Percentiles rank a stretch among this genome's conserved stretches.
Conservation (phyloP, 53 echinoderm and acorn worm species). For the Hippasteria phrygiana region DNA sequence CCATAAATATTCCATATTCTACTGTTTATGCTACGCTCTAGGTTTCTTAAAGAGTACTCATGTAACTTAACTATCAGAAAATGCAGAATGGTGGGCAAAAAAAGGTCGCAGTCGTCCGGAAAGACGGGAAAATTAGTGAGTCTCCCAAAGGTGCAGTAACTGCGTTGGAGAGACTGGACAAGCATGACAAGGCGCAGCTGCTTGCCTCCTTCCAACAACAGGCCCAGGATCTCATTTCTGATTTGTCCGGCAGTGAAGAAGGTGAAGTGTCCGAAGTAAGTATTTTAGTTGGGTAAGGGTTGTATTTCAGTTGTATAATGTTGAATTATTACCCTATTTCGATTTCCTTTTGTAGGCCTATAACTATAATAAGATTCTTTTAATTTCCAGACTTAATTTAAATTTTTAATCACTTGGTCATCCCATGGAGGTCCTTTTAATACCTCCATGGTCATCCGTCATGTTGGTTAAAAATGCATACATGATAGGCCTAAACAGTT, state of each 20-base stretch:
- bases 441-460: no score
- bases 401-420: no score
- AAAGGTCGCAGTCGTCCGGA: slow-evolving; percentile 77
- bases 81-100: slow-evolving; percentile 98
- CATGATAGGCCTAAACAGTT: no score
- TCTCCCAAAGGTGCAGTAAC: slow-evolving; percentile 75
- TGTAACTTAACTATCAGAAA: slow-evolving; percentile 80
- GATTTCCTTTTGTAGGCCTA: no score
- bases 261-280: slow-evolving; percentile 94
- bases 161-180: slow-evolving; percentile 70
- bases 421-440: no score
- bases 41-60: slow-evolving; percentile 60
- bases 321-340: neutral
- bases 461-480: no score
- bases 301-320: neutral
- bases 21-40: slow-evolving; percentile 40
- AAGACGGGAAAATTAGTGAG: slow-evolving; percentile 83
- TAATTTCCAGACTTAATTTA: no score
- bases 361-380: no score
- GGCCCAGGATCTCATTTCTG: slow-evolving; percentile 84
- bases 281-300: neutral
- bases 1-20: slow-evolving; percentile 44
- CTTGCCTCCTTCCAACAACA: slow-evolving; percentile 84
- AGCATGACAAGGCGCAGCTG: slow-evolving; percentile 85
- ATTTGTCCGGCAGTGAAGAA: slow-evolving; percentile 94